phyloP scores from a whole-genome alignment of 1,140 invertebrate genomes.

The Neelides sp. region DNA sequence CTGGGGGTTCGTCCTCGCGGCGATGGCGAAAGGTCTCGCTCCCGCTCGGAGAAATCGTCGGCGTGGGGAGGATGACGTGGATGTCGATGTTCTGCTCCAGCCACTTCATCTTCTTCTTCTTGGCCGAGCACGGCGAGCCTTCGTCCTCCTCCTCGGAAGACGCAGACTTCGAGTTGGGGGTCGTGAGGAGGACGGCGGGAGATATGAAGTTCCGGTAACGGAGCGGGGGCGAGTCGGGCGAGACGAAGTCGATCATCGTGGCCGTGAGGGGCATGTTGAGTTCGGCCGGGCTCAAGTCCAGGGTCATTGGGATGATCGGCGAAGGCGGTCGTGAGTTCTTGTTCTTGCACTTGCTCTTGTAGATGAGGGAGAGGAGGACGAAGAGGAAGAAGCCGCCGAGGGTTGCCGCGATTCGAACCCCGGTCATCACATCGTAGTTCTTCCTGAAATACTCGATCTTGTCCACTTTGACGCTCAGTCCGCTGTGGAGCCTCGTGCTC shows the following conservation, averaged over 20 bases:
- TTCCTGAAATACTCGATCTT: conserved; percentile 56
- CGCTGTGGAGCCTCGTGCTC: too few species aligned
- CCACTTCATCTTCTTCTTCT: conserved; percentile 26
- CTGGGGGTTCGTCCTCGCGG: neutral
- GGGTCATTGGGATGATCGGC: conserved; percentile 24
- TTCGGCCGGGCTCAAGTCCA: neutral
- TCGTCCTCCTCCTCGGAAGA: conserved; percentile 24
- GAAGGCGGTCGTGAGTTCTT: conserved; percentile 31
- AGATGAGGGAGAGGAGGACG: conserved; percentile 73
- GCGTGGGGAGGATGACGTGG: conserved; percentile 59
- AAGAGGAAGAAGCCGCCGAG: conserved; percentile 74
- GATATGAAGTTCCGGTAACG: conserved; percentile 6
- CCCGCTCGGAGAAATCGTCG: conserved; percentile 61
- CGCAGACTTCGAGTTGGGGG: conserved; percentile 23
- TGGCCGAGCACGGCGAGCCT: neutral
- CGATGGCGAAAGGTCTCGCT: conserved; percentile 44
- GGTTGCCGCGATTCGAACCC: conserved; percentile 69
- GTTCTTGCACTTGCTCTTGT: conserved; percentile 58
- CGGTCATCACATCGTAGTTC: conserved; percentile 82
- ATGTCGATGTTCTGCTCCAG: conserved; percentile 59
- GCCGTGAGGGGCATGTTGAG: neutral
- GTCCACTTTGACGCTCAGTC: neutral
- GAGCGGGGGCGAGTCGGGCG: conserved; percentile 12
- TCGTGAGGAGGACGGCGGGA: conserved; percentile 20
- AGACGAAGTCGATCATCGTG: neutral